These are phyloP conservation scores for Strix aluco DNA, from an alignment of 2,113 vertebrate species.

Conservation along the genomic window DNA sequence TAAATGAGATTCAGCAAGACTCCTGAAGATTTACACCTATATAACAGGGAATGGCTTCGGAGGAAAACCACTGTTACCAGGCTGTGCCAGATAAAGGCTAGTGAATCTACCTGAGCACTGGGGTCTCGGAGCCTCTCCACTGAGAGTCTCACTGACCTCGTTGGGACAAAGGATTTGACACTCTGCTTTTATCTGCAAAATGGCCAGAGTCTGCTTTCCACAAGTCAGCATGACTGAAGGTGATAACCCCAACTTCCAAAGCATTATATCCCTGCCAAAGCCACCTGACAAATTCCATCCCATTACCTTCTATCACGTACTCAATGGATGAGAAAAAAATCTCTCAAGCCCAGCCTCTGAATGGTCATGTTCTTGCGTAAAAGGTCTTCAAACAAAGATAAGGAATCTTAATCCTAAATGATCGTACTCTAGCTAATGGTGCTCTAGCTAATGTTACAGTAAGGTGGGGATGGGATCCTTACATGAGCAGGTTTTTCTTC, in stretches of 20 bases:
- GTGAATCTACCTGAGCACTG: neutral
- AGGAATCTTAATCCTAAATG: neutral
- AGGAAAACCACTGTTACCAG: neutral
- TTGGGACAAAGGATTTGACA: neutral
- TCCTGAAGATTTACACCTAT: neutral
- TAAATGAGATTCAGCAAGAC: neutral
- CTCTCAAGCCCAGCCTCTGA: neutral
- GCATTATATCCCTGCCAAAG: neutral
- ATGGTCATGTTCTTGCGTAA: neutral
- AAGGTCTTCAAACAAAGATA: conserved; percentile 45
- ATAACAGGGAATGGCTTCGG: neutral
- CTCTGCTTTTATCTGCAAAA: neutral
- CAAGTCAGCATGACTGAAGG: neutral
- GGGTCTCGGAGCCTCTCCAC: neutral
- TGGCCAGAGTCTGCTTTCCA: neutral
- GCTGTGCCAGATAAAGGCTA: neutral
- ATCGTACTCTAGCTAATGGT: neutral
- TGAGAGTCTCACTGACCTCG: neutral
- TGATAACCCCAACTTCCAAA: neutral
- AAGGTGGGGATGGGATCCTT: neutral
- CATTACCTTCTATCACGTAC: neutral
- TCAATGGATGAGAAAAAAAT: neutral
- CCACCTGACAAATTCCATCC: neutral
- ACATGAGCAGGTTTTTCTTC: neutral
- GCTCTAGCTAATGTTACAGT: neutral